A percentile compares a stretch with the other conserved stretches of the same genome.
Conservation (phyloP, 2,888 invertebrate species). For the Nomada ferruginata region DNA sequence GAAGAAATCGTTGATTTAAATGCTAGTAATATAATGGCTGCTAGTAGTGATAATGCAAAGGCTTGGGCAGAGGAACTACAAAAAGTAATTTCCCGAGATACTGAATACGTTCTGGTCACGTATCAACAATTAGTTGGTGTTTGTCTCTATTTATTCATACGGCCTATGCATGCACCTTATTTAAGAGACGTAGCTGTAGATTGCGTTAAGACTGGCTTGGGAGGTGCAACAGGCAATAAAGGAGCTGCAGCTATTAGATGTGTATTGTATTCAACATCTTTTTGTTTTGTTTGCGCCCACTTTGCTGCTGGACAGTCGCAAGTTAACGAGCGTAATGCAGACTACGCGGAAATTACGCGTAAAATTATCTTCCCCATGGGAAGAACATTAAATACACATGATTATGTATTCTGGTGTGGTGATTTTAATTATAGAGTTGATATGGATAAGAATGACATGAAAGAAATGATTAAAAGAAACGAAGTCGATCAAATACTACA, state of each 20-base stretch:
- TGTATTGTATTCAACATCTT: slow-evolving; percentile 95
- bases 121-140: slow-evolving; percentile 99
- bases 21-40: slow-evolving; percentile 98
- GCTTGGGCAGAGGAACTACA: slow-evolving; percentile 98
- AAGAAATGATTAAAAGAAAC: slow-evolving; percentile 91
- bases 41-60: slow-evolving; percentile 95
- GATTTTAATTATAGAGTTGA: slow-evolving; percentile 99
- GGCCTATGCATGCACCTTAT: slow-evolving; percentile 94
- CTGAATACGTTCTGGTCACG: slow-evolving; percentile 94
- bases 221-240: slow-evolving; percentile 98
- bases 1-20: slow-evolving; percentile 99
- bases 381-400: slow-evolving; percentile 95
- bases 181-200: slow-evolving; percentile 97
- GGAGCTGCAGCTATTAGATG: slow-evolving; percentile 97
- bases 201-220: slow-evolving; percentile 98
- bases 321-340: slow-evolving; percentile 96
- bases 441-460: slow-evolving; percentile 97
- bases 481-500: slow-evolving; percentile 91
- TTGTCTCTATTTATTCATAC: slow-evolving; percentile 96
- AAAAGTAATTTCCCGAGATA: slow-evolving; percentile 94
- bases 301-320: slow-evolving; percentile 99
- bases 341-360: slow-evolving; percentile 97
- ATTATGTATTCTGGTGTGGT: slow-evolving; percentile 99
- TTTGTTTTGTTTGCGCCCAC: slow-evolving; percentile 99
- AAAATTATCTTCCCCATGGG: slow-evolving; percentile 97